Evolutionary conservation across 2,888 invertebrate species (phyloP).

Genomic region (Odontothrips loti): DNA sequence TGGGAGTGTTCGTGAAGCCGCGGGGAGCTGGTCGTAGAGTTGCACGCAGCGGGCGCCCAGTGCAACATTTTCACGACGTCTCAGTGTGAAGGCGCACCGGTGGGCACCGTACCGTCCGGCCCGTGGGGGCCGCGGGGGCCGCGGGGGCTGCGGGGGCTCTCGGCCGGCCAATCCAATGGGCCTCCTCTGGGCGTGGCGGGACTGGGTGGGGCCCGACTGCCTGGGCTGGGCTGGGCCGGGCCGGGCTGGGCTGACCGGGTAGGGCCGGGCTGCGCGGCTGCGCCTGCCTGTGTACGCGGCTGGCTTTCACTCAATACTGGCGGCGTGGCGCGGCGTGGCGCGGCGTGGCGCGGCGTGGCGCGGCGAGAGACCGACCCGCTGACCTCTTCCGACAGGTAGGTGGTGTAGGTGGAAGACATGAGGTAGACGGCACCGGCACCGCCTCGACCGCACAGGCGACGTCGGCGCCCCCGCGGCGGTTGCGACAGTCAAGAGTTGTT

Average conservation of each 20-base stretch:
- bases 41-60: neutral
- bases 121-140: neutral
- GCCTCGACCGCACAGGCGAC: neutral
- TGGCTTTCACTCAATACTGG: constrained; percentile 10
- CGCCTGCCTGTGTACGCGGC: neutral
- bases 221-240: neutral
- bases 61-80: neutral
- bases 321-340: neutral
- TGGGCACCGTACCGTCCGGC: too few species aligned
- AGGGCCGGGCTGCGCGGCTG: neutral
- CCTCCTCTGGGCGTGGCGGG: neutral
- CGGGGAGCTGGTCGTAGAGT: too few species aligned
- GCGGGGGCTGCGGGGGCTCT: neutral
- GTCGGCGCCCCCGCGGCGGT: too few species aligned
- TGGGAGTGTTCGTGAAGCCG: too few species aligned
- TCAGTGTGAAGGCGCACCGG: neutral
- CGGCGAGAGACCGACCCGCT: neutral
- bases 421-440: neutral
- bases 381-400: neutral
- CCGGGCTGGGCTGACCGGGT: neutral
- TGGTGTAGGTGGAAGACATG: neutral
- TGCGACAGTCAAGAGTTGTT: too few species aligned
- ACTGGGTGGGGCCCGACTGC: neutral
- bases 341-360: neutral
- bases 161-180: neutral